These are phyloP conservation scores for Archaeoteleia sp. DNA, from an alignment of 2,888 invertebrate species.

Conservation along the genomic window DNA sequence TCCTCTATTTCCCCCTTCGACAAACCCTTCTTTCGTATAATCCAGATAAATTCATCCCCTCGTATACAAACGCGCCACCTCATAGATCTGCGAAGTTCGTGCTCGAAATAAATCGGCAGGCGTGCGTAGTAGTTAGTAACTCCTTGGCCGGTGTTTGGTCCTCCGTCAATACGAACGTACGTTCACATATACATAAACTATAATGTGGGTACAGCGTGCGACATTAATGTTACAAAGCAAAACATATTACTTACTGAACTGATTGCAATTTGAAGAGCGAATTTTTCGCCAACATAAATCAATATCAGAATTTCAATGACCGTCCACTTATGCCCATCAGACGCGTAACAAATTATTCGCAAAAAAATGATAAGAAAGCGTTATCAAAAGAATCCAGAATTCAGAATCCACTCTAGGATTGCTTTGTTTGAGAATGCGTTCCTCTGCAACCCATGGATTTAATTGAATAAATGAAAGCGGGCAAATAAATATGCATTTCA, in stretches of 20 bases:
- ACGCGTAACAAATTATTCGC: slow-evolving; percentile 17
- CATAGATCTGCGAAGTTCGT: slow-evolving; percentile 60
- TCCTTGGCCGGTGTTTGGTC: slow-evolving; percentile 59
- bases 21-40: slow-evolving; percentile 47
- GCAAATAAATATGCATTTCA: slow-evolving; percentile 53
- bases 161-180: slow-evolving; percentile 10
- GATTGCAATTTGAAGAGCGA: no score
- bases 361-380: slow-evolving; percentile 6
- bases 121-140: slow-evolving; percentile 59
- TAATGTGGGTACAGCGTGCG: no score
- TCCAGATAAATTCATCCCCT: slow-evolving; percentile 46
- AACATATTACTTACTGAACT: no score
- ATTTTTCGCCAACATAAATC: not conserved
- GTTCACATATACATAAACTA: no score
- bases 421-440: slow-evolving; percentile 33
- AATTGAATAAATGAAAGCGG: slow-evolving; percentile 50
- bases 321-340: no score
- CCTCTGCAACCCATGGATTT: slow-evolving; percentile 29
- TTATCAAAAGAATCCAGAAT: slow-evolving; percentile 47
- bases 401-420: slow-evolving; percentile 22
- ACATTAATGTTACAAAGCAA: no score
- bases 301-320: slow-evolving; percentile 20
- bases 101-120: slow-evolving; percentile 63
- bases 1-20: slow-evolving; percentile 39
- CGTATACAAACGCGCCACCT: slow-evolving; percentile 58